Evolutionary conservation across 2,888 invertebrate genomes (phyloP).

Genomic region (Stomorhina lunata): DNA sequence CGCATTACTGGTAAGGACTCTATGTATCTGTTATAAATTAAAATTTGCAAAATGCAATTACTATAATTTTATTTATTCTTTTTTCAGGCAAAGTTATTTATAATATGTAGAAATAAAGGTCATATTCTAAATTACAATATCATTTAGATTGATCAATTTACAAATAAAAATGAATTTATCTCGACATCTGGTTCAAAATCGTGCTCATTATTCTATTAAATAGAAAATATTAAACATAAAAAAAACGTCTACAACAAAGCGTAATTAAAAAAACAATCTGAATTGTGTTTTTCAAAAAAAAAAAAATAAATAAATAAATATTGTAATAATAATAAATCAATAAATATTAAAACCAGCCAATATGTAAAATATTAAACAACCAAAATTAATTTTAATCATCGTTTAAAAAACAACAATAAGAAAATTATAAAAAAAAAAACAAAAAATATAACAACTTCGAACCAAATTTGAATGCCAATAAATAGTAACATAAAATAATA

Average conservation of each 20-base stretch:
- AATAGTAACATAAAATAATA: slow-evolving; percentile 54
- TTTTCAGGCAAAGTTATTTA: slow-evolving; percentile 13
- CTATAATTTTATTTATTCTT: not conserved
- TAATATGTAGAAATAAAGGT: not conserved
- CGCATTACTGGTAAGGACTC: too few species aligned
- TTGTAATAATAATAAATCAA: slow-evolving; percentile 4
- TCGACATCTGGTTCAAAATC: slow-evolving; percentile 8
- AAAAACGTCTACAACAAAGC: not conserved
- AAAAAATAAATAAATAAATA: not conserved
- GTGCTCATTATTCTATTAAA: slow-evolving; percentile 40
- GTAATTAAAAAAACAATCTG: not conserved
- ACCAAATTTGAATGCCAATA: slow-evolving; percentile 63
- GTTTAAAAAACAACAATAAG: slow-evolving; percentile 5
- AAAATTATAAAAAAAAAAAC: not conserved
- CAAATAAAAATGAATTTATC: not conserved
- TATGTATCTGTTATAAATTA: too few species aligned
- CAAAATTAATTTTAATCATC: slow-evolving; percentile 31
- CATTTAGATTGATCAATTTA: not conserved
- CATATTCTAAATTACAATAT: not conserved
- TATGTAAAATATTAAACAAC: slow-evolving; percentile 3
- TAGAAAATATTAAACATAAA: slow-evolving; percentile 1
- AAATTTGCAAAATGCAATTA: not conserved
- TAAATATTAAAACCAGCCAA: not conserved
- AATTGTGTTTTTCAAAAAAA: slow-evolving; percentile 43
- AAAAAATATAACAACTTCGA: slow-evolving; percentile 45